A percentile compares a stretch with the other conserved stretches of the same genome.
These are phyloP conservation scores for Naja naja DNA, from an alignment of 2,113 vertebrate species.

Conservation along the genomic window DNA sequence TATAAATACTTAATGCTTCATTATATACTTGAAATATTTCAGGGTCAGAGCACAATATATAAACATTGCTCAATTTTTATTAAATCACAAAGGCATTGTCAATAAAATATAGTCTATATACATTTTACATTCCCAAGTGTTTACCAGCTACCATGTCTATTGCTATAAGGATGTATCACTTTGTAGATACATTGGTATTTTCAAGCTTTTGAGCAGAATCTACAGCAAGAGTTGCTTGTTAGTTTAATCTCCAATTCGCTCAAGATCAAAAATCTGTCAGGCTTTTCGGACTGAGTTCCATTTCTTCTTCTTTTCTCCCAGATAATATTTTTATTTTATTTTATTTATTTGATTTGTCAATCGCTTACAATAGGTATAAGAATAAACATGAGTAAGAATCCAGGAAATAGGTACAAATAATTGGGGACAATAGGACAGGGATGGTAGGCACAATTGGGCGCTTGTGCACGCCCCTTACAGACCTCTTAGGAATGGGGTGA, in stretches of 20 bases:
- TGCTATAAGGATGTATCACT: neutral
- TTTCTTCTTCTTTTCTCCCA: neutral
- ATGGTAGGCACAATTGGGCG: too few species aligned
- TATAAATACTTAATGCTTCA: neutral
- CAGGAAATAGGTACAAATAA: too few species aligned
- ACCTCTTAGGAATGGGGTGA: too few species aligned
- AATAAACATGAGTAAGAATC: too few species aligned
- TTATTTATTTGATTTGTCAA: too few species aligned
- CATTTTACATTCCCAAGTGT: neutral
- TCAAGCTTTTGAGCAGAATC: neutral
- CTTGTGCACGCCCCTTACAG: too few species aligned
- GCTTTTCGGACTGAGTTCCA: neutral
- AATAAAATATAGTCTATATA: neutral
- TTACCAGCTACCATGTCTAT: neutral
- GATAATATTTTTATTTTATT: neutral
- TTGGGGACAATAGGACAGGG: too few species aligned
- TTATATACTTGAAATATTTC: neutral
- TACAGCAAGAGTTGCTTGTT: neutral
- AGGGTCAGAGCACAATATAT: neutral
- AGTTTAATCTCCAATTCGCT: neutral
- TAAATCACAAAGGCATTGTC: neutral
- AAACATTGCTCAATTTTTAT: neutral
- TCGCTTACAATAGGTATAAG: too few species aligned
- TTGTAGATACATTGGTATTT: neutral
- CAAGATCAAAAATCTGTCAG: neutral